These are phyloP conservation scores for Plecturocebus donacophilus DNA, from an alignment of 2,113 vertebrate species.

Conservation along the genomic window DNA sequence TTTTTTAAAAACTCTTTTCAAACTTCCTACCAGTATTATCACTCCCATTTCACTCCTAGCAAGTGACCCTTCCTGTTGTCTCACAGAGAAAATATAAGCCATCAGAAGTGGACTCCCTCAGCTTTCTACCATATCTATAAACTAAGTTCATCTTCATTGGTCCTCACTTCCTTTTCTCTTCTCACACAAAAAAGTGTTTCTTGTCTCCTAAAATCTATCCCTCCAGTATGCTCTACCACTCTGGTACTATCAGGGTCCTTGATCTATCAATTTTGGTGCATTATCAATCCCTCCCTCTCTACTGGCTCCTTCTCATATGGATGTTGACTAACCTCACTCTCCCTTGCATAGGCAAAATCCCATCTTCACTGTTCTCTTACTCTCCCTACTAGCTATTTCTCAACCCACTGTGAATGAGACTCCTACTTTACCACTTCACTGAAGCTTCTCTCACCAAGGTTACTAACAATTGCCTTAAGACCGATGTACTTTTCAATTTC, in stretches of 20 bases:
- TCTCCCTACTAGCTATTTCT: neutral
- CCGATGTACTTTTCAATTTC: neutral
- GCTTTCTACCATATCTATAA: neutral
- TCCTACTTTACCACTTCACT: neutral
- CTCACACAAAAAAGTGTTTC: neutral
- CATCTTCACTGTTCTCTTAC: neutral
- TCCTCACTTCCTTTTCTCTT: neutral
- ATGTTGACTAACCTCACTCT: neutral
- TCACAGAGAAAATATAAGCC: neutral
- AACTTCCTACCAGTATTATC: neutral
- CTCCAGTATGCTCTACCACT: neutral
- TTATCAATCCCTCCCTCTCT: neutral
- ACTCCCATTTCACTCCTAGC: neutral
- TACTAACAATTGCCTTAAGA: neutral
- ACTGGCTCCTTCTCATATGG: neutral
- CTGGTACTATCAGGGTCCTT: neutral
- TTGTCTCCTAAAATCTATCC: neutral
- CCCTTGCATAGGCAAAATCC: neutral
- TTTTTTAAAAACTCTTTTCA: neutral
- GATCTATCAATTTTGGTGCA: neutral
- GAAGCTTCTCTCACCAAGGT: neutral
- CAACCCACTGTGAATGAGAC: neutral
- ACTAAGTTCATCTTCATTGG: neutral
- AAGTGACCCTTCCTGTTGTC: neutral
- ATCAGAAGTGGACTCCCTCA: neutral